phyloP scores from a whole-genome alignment of 2,888 invertebrate species.

The Punctoribates punctum region DNA sequence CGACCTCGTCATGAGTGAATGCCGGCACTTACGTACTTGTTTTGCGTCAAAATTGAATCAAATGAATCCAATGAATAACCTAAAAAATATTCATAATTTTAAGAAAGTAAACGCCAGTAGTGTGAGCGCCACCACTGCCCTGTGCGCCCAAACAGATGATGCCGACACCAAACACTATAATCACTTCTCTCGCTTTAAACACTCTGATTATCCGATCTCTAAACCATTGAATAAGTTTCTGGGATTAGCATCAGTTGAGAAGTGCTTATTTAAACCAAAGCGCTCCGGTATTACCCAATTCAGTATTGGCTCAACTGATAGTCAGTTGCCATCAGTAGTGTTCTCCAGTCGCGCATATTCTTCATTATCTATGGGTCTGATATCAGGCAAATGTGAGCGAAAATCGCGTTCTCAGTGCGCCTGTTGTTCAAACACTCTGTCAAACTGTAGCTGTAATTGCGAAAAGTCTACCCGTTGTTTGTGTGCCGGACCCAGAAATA shows the following conservation, averaged over 20 bases:
- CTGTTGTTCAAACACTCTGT: conserved; percentile 39
- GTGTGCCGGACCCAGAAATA: conserved; percentile 40
- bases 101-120: conserved; percentile 6
- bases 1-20: conserved; percentile 34
- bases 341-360: neutral
- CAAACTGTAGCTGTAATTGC: conserved; percentile 38
- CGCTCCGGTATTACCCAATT: neutral
- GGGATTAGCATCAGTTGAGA: neutral
- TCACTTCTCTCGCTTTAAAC: neutral
- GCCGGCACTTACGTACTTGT: conserved; percentile 29
- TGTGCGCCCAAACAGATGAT: neutral
- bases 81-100: conserved; percentile 29
- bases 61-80: conserved; percentile 20
- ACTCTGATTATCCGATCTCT: neutral
- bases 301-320: neutral
- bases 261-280: neutral
- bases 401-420: conserved; percentile 39
- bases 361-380: neutral
- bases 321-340: too few species aligned
- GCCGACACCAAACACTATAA: neutral
- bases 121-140: neutral
- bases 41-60: conserved; percentile 8
- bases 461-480: conserved; percentile 38
- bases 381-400: conserved; percentile 11
- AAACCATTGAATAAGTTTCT: neutral